Percentiles rank a stretch among this genome's conserved stretches.
Conservation (phyloP, 2,888 invertebrate genomes). For the Ennomos quercinarius region DNA sequence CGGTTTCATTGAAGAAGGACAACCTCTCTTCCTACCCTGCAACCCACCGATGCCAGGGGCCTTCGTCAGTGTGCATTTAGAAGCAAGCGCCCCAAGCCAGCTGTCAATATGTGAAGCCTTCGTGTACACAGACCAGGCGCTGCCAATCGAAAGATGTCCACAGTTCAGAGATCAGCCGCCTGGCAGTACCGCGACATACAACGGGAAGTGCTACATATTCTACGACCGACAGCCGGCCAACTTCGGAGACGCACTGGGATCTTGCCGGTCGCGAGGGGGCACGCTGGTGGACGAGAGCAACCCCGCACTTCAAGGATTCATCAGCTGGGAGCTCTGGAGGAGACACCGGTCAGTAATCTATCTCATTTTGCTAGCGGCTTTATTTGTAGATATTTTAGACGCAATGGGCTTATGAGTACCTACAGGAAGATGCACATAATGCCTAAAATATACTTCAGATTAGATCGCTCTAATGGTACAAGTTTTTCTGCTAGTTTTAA, state of each 20-base stretch:
- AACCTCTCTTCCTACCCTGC: conserved; percentile 96
- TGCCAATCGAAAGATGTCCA: conserved; percentile 96
- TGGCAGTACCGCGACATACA: conserved; percentile 96
- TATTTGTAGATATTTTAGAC: too few species aligned
- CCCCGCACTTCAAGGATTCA: conserved; percentile 96
- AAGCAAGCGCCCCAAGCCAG: conserved; percentile 90
- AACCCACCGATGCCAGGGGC: conserved; percentile 98
- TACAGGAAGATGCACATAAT: too few species aligned
- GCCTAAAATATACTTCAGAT: too few species aligned
- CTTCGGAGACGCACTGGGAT: conserved; percentile 92
- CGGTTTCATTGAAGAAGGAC: conserved; percentile 94
- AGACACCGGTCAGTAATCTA: conserved; percentile 88
- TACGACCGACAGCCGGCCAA: conserved; percentile 94
- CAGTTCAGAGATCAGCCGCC: conserved; percentile 97
- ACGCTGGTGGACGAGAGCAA: conserved; percentile 96
- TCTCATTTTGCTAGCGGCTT: conserved; percentile 38
- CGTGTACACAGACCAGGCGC: conserved; percentile 95
- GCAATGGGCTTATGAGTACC: too few species aligned
- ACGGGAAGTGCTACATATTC: conserved; percentile 97
- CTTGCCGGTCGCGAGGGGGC: conserved; percentile 93
- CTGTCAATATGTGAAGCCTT: conserved; percentile 97
- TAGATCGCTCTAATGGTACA: too few species aligned
- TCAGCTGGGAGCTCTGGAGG: conserved; percentile 97
- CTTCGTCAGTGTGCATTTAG: conserved; percentile 96
- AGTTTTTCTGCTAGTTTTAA: too few species aligned